Conservation (phyloP, 1,140 invertebrate genomes). For the Metaphire vulgaris region DNA sequence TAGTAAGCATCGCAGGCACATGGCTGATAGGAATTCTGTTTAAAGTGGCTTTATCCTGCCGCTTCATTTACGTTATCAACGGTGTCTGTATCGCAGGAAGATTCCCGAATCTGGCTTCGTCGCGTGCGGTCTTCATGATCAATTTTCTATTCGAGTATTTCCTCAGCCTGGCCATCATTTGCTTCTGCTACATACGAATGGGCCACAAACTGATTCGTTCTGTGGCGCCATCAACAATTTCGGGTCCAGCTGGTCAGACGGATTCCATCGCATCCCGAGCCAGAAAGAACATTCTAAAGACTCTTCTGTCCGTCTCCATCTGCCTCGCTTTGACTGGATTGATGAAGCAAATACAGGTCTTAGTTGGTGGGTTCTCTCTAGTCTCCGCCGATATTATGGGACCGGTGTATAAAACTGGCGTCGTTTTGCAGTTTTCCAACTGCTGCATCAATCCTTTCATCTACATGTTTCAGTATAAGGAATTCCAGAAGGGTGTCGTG, state of each 20-base stretch:
- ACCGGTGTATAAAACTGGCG: slow-evolving; percentile 18
- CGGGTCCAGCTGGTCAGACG: background rate
- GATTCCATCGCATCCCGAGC: slow-evolving; percentile 5
- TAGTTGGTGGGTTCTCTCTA: background rate
- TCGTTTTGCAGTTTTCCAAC: slow-evolving; percentile 21
- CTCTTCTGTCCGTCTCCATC: slow-evolving; percentile 11
- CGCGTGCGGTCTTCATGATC: background rate
- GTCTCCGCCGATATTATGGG: slow-evolving; percentile 11
- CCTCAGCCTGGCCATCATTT: background rate
- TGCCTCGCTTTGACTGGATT: slow-evolving; percentile 1
- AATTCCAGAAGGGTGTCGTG: slow-evolving; percentile 14
- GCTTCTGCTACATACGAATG: slow-evolving; percentile 23
- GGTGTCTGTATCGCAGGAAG: slow-evolving; percentile 1
- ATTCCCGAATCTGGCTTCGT: background rate
- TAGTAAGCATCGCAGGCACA: background rate
- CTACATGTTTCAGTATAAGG: slow-evolving; percentile 21
- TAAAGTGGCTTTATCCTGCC: background rate
- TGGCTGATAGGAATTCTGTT: slow-evolving; percentile 16
- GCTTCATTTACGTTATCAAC: background rate
- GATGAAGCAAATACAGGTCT: slow-evolving; percentile 14
- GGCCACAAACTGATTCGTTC: background rate
- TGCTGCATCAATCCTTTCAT: slow-evolving; percentile 28
- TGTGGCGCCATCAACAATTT: background rate
- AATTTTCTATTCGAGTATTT: slow-evolving; percentile 13
- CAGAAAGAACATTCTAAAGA: slow-evolving; percentile 23